A percentile compares a stretch with the other conserved stretches of the same genome.
These are phyloP conservation scores for Burhinus oedicnemus DNA, from an alignment of 2,113 vertebrate genomes.

Conservation along the genomic window DNA sequence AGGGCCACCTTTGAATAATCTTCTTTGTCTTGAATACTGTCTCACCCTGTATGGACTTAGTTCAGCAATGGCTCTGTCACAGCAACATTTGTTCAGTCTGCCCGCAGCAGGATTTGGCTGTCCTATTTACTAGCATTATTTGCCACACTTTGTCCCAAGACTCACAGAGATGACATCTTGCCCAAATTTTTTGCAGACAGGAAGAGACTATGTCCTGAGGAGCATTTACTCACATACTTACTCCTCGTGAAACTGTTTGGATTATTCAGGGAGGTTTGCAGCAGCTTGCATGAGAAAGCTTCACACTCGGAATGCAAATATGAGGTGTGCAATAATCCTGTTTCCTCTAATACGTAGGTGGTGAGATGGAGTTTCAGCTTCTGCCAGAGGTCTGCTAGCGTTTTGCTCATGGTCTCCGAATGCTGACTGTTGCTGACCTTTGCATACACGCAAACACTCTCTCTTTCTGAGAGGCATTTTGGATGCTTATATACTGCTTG, in stretches of 20 bases:
- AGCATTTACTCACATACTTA: not conserved
- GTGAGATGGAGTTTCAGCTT: not conserved
- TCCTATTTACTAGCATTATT: not conserved
- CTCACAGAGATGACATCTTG: not conserved
- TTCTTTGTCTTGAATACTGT: not conserved
- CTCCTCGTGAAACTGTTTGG: not conserved
- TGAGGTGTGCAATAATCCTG: not conserved
- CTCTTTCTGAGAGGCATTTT: not conserved
- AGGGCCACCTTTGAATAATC: not conserved
- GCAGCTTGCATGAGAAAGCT: not conserved
- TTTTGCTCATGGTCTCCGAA: not conserved
- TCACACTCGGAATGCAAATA: not conserved
- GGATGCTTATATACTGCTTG: not conserved
- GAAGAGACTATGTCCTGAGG: not conserved
- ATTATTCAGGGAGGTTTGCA: not conserved
- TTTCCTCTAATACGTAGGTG: not conserved
- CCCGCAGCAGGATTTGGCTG: not conserved
- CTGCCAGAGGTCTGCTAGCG: not conserved
- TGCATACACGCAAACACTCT: accelerated
- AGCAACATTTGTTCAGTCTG: not conserved
- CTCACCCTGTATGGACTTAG: not conserved
- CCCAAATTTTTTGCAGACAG: not conserved
- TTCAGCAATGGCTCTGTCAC: not conserved
- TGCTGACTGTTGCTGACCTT: not conserved
- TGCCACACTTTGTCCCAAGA: not conserved